These are phyloP conservation scores for Erebia palarica DNA, from an alignment of 2,888 invertebrate genomes.

Conservation along the genomic window DNA sequence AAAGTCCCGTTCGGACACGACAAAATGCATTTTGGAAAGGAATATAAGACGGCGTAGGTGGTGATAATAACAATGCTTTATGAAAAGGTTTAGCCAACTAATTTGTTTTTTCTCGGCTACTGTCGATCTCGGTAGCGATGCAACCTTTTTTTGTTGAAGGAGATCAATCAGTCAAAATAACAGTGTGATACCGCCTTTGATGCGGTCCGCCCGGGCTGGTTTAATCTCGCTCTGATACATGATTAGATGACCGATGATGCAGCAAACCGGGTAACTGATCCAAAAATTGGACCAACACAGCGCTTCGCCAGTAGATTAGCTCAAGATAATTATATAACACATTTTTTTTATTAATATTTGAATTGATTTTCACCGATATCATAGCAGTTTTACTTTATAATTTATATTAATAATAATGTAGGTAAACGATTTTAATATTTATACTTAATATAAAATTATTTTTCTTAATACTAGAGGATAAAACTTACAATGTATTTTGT, in stretches of 20 bases:
- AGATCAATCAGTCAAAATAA: slow-evolving; percentile 83
- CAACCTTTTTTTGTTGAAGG: slow-evolving; percentile 76
- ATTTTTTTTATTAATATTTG: background rate
- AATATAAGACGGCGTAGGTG: slow-evolving; percentile 71
- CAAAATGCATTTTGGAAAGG: slow-evolving; percentile 52
- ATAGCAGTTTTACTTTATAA: background rate
- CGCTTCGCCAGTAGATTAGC: slow-evolving; percentile 64
- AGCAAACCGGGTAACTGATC: slow-evolving; percentile 76
- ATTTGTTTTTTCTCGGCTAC: slow-evolving; percentile 82
- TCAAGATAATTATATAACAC: slow-evolving; percentile 35
- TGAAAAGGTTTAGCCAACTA: slow-evolving; percentile 82
- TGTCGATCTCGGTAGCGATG: slow-evolving; percentile 81
- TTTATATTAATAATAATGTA: no score
- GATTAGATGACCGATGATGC: slow-evolving; percentile 81
- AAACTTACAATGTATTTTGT: no score
- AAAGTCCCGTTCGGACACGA: slow-evolving; percentile 50
- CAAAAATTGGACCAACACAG: slow-evolving; percentile 68
- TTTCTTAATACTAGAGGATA: no score
- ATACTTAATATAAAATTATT: no score
- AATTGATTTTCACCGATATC: slow-evolving; percentile 4
- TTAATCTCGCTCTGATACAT: slow-evolving; percentile 79
- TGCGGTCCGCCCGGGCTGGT: slow-evolving; percentile 78
- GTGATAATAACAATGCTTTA: slow-evolving; percentile 81
- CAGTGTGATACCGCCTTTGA: slow-evolving; percentile 83
- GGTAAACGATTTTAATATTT: no score